These are phyloP conservation scores for Coilia nasus DNA, from an alignment of 2,797 vertebrate species.

Conservation along the genomic window DNA sequence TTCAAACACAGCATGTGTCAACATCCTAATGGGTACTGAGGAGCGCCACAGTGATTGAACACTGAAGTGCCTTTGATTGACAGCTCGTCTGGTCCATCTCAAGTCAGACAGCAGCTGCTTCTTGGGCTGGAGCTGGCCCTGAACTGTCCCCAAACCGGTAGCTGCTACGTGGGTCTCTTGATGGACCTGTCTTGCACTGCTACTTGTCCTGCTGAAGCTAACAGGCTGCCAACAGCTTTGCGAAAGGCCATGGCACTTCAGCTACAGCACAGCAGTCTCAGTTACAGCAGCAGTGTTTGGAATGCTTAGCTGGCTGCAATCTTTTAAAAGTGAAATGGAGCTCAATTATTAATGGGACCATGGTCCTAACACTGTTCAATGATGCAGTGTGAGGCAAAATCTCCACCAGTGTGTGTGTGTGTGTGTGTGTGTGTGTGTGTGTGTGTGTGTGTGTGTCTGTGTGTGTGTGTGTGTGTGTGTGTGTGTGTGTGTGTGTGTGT, in stretches of 20 bases:
- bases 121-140: background rate
- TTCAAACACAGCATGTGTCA: background rate
- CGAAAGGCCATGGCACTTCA: background rate
- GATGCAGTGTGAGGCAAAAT: background rate
- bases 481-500: too few relatives aligned
- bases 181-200: background rate
- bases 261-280: background rate
- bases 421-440: background rate
- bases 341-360: slow-evolving; percentile 67
- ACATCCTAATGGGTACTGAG: background rate
- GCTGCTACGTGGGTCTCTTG: background rate
- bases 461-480: slow-evolving; percentile 22
- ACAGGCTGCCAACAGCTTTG: background rate
- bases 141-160: background rate
- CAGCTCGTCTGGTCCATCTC: slow-evolving; percentile 3
- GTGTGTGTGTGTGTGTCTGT: slow-evolving; percentile 36
- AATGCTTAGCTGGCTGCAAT: background rate
- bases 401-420: background rate
- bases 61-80: background rate
- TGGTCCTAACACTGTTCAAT: background rate
- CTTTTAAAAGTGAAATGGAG: slow-evolving; percentile 72
- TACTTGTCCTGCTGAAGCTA: background rate
- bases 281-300: background rate
- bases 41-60: background rate
- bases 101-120: background rate